Base-by-base conservation (phyloP, 1,140 invertebrate species). In the Cyphomyrmex costatus region DNA sequence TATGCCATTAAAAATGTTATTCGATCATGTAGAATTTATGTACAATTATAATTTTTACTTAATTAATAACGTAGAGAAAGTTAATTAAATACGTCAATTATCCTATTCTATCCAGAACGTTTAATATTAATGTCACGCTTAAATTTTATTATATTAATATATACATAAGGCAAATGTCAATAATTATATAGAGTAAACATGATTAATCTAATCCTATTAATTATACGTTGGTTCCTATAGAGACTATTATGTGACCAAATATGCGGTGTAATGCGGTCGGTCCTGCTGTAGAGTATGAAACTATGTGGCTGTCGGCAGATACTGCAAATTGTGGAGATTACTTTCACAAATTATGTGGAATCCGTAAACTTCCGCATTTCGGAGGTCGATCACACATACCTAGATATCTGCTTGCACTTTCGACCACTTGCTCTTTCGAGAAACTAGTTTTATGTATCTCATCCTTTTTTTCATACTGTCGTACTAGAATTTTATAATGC, bases 311-410 rank as follows among this genome's bases (percentile, higher is more conserved):
- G 63, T 79, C 53, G 49, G 33, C 51, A 65, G 63, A 60, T 68
- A 70, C 74, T 86, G 76, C 61, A 79, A 79, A 86, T 86, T 86
- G 61, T 70, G 61, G 60, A 51, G 65, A 80, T 68, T 86, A 70
- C 84, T 86, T 80, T 86, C 84, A 80, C 51, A 68, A 85, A 78
- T 85, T 85, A 85, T 85, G 74, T 42, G 58, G 73, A 85, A 77
- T 78, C 79, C 46, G 83, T 42, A 49, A 79, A 85, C 61, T 85
- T 85, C 73, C 83, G 36, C 19, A 36, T 83, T 83, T 74, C 68
- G 4, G 53, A 74, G 79, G 56, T 83, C 68, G 79, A 83, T 83
- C 79, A 56, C 30, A 53, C 46, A 56, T 68, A n/a, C n/a, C n/a
- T n/a, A 33, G n/a, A 74, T 83, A 61, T 19, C 27, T 58, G 53